phyloP scores from a whole-genome alignment of 2,888 invertebrate genomes.

The Lasioglossum malachurum region DNA sequence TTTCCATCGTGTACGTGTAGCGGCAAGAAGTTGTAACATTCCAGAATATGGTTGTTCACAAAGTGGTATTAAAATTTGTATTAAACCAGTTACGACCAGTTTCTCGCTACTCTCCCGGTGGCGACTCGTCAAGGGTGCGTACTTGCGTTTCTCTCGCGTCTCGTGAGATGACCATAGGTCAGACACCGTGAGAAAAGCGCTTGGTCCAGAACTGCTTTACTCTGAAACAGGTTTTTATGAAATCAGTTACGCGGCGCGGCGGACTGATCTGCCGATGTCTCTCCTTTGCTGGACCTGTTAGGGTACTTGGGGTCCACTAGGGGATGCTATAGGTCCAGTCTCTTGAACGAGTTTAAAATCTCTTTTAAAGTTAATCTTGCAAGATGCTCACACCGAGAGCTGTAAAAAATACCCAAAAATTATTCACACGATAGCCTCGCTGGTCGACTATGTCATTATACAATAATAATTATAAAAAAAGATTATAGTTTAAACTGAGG shows the following conservation, averaged over 20 bases:
- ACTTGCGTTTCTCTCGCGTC: conserved; percentile 59
- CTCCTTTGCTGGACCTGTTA: conserved; percentile 23
- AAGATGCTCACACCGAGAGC: neutral
- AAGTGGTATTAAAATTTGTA: conserved; percentile 20
- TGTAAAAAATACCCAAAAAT: neutral
- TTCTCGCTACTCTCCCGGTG: conserved; percentile 61
- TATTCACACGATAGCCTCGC: neutral
- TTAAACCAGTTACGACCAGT: conserved; percentile 62
- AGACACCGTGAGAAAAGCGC: conserved; percentile 80
- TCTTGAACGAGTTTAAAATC: neutral
- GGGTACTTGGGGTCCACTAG: neutral
- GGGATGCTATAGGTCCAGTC: conserved; percentile 10
- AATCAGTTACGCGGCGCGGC: conserved; percentile 53
- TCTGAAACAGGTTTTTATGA: conserved; percentile 73
- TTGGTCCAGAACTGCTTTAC: conserved; percentile 75
- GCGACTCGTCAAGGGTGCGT: conserved; percentile 37
- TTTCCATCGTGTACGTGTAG: neutral
- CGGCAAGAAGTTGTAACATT: neutral
- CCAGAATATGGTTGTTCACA: neutral
- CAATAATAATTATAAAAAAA: neutral
- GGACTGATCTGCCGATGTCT: conserved; percentile 39
- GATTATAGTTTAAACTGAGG: neutral
- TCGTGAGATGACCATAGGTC: conserved; percentile 80
- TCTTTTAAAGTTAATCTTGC: neutral
- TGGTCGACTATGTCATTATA: neutral